These are phyloP conservation scores for Catharus minimus DNA, from an alignment of 2,113 vertebrate species.

Conservation along the genomic window DNA sequence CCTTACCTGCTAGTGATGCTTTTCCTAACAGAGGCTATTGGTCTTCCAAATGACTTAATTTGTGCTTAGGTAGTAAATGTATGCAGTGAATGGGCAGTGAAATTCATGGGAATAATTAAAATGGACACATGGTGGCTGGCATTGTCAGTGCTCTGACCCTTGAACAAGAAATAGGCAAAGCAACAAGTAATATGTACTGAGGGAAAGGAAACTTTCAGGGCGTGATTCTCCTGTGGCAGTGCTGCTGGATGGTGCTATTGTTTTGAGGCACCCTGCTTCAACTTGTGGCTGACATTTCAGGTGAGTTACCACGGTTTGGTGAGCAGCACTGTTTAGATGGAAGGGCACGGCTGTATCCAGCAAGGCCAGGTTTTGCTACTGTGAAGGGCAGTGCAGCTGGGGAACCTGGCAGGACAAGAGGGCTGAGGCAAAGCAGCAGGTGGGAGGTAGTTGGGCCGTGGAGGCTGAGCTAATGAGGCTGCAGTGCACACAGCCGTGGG, in stretches of 20 bases:
- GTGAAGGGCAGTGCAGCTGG: no score
- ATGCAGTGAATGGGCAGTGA: background rate
- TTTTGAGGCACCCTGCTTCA: background rate
- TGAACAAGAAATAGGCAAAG: background rate
- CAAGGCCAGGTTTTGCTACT: background rate
- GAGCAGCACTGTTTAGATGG: background rate
- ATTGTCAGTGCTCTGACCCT: background rate
- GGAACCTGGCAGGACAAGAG: background rate
- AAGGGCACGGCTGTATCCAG: background rate
- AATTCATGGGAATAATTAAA: background rate
- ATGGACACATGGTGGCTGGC: background rate
- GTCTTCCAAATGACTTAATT: background rate
- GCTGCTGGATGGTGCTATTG: background rate
- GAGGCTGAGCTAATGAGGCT: background rate
- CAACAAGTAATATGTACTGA: background rate
- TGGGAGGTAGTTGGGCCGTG: accelerated
- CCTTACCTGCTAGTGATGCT: background rate
- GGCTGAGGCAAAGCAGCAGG: accelerated
- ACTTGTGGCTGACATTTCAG: background rate
- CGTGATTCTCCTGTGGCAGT: background rate
- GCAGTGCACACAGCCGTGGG: accelerated
- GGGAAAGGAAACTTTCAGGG: background rate
- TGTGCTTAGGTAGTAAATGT: background rate
- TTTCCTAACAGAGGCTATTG: background rate
- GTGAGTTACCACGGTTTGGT: background rate